These are phyloP conservation scores for Theristus sp. DNA, from an alignment of 2,888 invertebrate genomes.

Conservation along the genomic window DNA sequence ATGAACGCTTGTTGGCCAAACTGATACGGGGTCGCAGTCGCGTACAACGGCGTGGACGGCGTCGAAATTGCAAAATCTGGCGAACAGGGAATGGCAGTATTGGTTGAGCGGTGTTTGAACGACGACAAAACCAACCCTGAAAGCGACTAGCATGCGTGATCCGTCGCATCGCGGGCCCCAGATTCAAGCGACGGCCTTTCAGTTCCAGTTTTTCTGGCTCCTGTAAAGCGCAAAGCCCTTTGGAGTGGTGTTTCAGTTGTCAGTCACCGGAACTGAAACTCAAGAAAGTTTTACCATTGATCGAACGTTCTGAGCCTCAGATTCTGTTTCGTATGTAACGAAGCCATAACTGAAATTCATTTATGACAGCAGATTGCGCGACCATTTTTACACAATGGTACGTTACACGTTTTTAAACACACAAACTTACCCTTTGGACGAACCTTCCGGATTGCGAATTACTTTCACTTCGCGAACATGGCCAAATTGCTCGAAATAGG, in stretches of 20 bases:
- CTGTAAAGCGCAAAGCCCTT: slow-evolving; percentile 3
- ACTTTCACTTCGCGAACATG: slow-evolving; percentile 67
- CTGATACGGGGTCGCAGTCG: neutral
- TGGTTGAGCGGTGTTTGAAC: too few species aligned
- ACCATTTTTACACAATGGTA: too few species aligned
- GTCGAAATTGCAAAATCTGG: neutral
- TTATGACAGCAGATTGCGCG: neutral
- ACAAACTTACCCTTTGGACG: slow-evolving; percentile 62
- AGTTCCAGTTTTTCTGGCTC: slow-evolving; percentile 13
- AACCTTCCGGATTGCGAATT: slow-evolving; percentile 78
- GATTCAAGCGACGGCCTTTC: slow-evolving; percentile 13
- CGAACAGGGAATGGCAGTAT: too few species aligned
- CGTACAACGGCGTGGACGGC: neutral
- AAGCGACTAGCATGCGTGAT: slow-evolving; percentile 6
- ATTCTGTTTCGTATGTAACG: slow-evolving; percentile 65
- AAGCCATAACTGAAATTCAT: slow-evolving; percentile 46
- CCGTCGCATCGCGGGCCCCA: slow-evolving; percentile 15
- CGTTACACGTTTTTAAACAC: too few species aligned
- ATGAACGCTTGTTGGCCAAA: too few species aligned
- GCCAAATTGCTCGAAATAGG: slow-evolving; percentile 54
- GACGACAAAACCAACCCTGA: slow-evolving; percentile 1
- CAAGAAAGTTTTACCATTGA: slow-evolving; percentile 1
- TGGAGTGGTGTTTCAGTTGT: too few species aligned
- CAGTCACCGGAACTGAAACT: too few species aligned
- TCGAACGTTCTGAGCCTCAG: slow-evolving; percentile 44